Evolutionary conservation across 30 jellyfish, hydroid and myxozoan species (phyloP).

Genomic region (Cassiopea andromeda): DNA sequence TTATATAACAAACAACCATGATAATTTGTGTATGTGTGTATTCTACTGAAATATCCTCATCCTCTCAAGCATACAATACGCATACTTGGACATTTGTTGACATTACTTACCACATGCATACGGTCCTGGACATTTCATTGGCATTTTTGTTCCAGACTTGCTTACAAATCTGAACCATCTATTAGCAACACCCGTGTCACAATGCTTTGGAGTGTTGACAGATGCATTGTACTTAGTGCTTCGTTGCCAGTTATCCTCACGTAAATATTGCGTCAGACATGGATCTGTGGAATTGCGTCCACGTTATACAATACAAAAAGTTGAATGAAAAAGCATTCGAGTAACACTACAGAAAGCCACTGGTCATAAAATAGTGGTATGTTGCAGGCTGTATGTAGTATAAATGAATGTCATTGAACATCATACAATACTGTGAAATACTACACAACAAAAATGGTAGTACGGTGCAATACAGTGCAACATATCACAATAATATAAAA

Average conservation of each 20-base stretch:
- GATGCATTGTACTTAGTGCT: slow-evolving; percentile 41
- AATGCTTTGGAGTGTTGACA: slow-evolving; percentile 25
- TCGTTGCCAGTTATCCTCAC: slow-evolving; percentile 62
- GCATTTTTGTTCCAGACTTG: slow-evolving; percentile 84
- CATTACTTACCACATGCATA: slow-evolving; percentile 79
- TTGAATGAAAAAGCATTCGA: too few relatives aligned
- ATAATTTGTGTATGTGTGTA: too few relatives aligned
- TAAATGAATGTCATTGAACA: too few relatives aligned
- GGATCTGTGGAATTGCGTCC: slow-evolving; percentile 1
- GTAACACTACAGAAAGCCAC: too few relatives aligned
- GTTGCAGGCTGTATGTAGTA: too few relatives aligned
- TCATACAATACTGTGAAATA: too few relatives aligned
- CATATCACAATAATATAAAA: not conserved
- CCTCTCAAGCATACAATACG: too few relatives aligned
- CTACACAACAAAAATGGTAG: not conserved
- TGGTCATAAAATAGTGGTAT: too few relatives aligned
- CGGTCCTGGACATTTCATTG: slow-evolving; percentile 80
- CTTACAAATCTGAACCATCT: slow-evolving; percentile 88
- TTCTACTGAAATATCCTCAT: too few relatives aligned
- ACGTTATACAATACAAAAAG: not conserved
- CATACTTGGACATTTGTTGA: too few relatives aligned
- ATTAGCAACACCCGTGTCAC: slow-evolving; percentile 37
- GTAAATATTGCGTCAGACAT: slow-evolving; percentile 22
- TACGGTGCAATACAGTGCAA: not conserved
- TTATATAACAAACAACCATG: too few relatives aligned